These are phyloP conservation scores for Bombus terrestris DNA, from an alignment of 1,140 invertebrate genomes.

Conservation along the genomic window DNA sequence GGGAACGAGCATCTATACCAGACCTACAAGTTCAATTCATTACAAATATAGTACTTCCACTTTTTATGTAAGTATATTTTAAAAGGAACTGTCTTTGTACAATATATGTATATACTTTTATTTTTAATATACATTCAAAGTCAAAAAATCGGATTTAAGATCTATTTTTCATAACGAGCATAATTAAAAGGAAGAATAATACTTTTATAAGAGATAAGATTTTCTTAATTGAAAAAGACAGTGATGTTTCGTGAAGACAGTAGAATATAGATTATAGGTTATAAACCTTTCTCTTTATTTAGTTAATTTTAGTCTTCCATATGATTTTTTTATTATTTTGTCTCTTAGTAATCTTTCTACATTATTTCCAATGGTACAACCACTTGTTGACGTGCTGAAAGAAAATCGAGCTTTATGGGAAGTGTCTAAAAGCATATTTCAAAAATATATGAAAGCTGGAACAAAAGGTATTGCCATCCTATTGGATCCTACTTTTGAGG, in stretches of 20 bases:
- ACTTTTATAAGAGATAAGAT: background rate
- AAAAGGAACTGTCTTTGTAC: background rate
- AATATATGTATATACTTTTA: background rate
- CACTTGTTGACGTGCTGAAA: constrained; percentile 68
- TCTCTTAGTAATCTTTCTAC: constrained; percentile 76
- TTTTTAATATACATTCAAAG: too few species aligned
- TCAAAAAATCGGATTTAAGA: background rate
- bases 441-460: constrained; percentile 67
- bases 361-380: constrained; percentile 72
- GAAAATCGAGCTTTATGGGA: constrained; percentile 73
- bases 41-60: constrained; percentile 79
- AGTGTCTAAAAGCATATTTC: constrained; percentile 65
- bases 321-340: constrained; percentile 41
- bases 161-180: background rate
- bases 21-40: constrained; percentile 92
- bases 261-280: background rate
- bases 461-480: constrained; percentile 72
- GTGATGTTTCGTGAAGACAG: background rate
- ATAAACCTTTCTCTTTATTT: background rate
- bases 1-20: constrained; percentile 91
- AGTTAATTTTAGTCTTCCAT: background rate
- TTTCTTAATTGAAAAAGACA: background rate
- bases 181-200: too few species aligned
- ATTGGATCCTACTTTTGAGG: constrained; percentile 68
- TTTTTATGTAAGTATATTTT: constrained; percentile 76